Evolutionary conservation across 1,140 invertebrate genomes (phyloP).

Genomic region (Meloidogyne floridensis): DNA sequence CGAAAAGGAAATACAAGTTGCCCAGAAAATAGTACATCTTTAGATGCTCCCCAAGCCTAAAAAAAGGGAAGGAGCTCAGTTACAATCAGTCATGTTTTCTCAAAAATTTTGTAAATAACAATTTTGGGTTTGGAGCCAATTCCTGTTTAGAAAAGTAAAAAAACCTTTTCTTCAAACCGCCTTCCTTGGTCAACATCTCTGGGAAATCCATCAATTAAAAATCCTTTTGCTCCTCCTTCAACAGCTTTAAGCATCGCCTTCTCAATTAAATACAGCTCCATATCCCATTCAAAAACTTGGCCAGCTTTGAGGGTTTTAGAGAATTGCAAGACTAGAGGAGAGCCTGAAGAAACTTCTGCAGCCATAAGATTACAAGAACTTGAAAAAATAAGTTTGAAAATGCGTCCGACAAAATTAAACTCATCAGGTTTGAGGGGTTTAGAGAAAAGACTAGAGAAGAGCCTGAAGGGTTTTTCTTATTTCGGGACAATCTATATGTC

Average conservation of each 20-base stretch:
- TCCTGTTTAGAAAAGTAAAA: not conserved
- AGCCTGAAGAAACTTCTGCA: slow-evolving; percentile 83
- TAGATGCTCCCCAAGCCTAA: no score
- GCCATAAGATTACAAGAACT: slow-evolving; percentile 90
- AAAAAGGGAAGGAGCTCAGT: no score
- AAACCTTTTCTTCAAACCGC: slow-evolving; percentile 78
- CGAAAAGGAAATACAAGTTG: no score
- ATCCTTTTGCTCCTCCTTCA: slow-evolving; percentile 76
- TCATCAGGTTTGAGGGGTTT: no score
- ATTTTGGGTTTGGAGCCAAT: no score
- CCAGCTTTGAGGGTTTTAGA: slow-evolving; percentile 85
- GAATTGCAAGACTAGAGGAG: slow-evolving; percentile 78
- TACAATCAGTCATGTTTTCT: no score
- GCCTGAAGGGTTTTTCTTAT: no score
- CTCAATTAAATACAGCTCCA: slow-evolving; percentile 83
- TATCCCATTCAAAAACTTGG: slow-evolving; percentile 79
- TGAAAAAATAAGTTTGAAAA: not conserved
- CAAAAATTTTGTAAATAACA: no score
- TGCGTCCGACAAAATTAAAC: no score
- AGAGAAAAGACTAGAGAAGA: no score
- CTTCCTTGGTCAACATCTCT: slow-evolving; percentile 85
- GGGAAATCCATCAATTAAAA: slow-evolving; percentile 94
- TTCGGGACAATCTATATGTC: no score
- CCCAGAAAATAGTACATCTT: no score
- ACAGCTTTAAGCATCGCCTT: slow-evolving; percentile 76